Base-by-base conservation (phyloP, 2,888 invertebrate species). In the Spisula subtruncata region DNA sequence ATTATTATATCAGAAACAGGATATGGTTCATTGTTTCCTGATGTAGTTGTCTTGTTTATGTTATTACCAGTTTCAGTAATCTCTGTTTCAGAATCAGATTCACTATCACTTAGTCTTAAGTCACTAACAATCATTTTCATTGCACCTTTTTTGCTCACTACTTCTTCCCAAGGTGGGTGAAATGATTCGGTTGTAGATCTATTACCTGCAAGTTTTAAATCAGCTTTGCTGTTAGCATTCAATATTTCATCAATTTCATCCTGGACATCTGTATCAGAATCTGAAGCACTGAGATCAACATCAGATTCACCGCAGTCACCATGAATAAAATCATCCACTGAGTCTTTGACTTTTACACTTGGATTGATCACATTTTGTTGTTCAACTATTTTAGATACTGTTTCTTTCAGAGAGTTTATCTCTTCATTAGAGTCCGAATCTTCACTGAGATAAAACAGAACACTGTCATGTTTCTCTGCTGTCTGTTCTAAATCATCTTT, bases 261-360 rank as follows among this genome's bases (percentile, higher is more conserved):
- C 79, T 87, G 87, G 0, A 87, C 54, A 71, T 88, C 83, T 35
- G 75, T 16, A 81, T 81, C 81, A 25, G 79, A 71, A 48, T 88
- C 83, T 12, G 83, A 86, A n/a, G 81, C 86, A 86, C 86, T 86
- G 5, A 86, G 79, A 32, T 85, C 85, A 41, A 85, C 80, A 85
- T 85, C 80, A n/a, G 85, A 85, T 41, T 85, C 85, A 16, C 85
- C 85, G 80, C 85, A 85, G 12, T 80, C 56, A 18, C 54, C 80
- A 48, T 51, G 79, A 46, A 80, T 71, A 10, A 48, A 54, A 18
- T 46, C 48, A 10, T 75, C 66, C n/a, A 81, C 46, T 0, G 81
- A 48, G 25, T 83, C 35, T 35, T 29, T 16, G 12, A 75, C 75
- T 32, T 32, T 10, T 1, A 66, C 25, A n/a, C n/a, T 25, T 66